These are phyloP conservation scores for Dipodomys ordii DNA, from an alignment of 2,113 vertebrate genomes.

Conservation along the genomic window DNA sequence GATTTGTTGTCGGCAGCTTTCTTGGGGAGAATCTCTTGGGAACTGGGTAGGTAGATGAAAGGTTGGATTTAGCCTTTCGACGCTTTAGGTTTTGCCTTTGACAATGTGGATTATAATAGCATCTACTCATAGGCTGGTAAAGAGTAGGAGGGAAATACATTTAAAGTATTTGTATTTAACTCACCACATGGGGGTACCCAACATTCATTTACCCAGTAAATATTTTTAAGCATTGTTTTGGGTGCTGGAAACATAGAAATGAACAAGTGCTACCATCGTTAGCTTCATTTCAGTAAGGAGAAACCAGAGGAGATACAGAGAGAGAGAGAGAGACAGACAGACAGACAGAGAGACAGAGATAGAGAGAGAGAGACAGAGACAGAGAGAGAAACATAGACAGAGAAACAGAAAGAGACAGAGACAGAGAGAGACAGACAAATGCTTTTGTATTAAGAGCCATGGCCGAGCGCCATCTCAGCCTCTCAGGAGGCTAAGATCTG, in stretches of 20 bases:
- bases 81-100: conserved; percentile 7
- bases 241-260: neutral
- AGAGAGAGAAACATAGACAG: too few species aligned
- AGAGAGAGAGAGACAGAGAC: too few species aligned
- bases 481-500: too few species aligned
- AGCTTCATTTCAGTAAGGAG: neutral
- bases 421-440: neutral
- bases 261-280: neutral
- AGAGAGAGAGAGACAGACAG: neutral
- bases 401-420: neutral
- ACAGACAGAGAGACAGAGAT: too few species aligned
- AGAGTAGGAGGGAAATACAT: neutral
- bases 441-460: neutral
- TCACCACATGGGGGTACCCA: neutral
- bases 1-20: neutral
- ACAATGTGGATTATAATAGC: neutral
- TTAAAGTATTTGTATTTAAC: neutral
- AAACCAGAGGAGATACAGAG: too few species aligned
- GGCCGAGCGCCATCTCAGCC: too few species aligned
- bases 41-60: neutral
- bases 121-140: neutral
- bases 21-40: neutral
- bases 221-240: conserved; percentile 26
- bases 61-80: neutral
- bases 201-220: neutral